These are phyloP conservation scores for Odontophorus gujanensis DNA, from an alignment of 2,113 vertebrate species.

Conservation along the genomic window DNA sequence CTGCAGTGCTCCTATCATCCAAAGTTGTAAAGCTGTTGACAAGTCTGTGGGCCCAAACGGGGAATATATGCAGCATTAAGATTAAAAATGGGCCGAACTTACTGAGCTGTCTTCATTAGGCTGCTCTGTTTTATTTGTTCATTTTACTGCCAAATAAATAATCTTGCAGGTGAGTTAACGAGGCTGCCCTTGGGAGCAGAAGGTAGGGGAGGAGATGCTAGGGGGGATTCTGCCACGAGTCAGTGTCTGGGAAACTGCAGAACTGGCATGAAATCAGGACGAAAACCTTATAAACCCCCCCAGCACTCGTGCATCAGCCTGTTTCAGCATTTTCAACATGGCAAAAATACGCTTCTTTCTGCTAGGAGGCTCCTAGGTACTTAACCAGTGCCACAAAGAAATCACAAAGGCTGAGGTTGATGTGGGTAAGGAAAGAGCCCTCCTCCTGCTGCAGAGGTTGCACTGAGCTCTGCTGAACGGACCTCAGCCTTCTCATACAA, in stretches of 20 bases:
- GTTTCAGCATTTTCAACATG: background rate
- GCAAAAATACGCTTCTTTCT: background rate
- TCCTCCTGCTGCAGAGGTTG: background rate
- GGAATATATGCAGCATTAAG: conserved; percentile 63
- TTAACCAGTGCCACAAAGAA: background rate
- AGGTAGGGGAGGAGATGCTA: background rate
- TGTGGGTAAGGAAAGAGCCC: background rate
- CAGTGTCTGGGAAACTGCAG: background rate
- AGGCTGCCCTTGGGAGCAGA: conserved; percentile 34
- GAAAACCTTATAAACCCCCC: background rate
- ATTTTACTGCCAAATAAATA: conserved; percentile 69
- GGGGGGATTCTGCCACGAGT: background rate
- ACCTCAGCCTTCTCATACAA: background rate
- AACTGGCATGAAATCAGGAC: background rate
- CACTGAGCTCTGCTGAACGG: background rate
- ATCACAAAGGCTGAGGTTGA: background rate
- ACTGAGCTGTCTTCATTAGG: conserved; percentile 61
- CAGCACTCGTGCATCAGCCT: background rate
- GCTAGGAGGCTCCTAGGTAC: background rate
- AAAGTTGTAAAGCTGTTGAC: conserved; percentile 47
- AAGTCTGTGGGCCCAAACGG: conserved; percentile 13
- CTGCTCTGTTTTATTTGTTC: conserved; percentile 39
- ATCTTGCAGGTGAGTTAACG: conserved; percentile 52
- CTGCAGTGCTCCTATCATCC: background rate
- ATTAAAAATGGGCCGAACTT: conserved; percentile 61